Evolutionary conservation across 2,113 vertebrate genomes (phyloP), one percentile per base, ranked within the genome.

Genomic region (Atrichornis clamosus): DNA sequence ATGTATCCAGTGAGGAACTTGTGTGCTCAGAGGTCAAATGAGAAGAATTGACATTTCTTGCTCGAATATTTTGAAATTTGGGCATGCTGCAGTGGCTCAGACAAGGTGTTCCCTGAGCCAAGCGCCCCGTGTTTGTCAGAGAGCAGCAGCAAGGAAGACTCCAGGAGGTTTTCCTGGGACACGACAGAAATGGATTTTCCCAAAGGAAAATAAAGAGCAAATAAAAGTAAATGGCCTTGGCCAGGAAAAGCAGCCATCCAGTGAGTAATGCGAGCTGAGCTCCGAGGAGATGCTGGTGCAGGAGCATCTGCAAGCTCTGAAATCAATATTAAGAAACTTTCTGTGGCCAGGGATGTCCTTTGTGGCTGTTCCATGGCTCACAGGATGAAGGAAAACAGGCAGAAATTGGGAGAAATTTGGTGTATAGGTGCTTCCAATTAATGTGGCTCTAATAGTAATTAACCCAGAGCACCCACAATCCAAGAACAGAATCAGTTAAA

Each of bases 1-100:
- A 7, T 14, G 2, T 0, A 27, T 13, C 8, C 35, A n/a, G 15
- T 0, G 33, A 74, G 21, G 63, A 32, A 2, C 11, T 6, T 1
- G 3, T 3, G 28, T 1, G 13, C 24, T 5, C 18, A 7, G 26
- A n/a, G 9, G 22, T 8, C 42, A 52, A 24, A 33, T 0, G 3
- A 16, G 9, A 47, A 69, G 10, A 52, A 39, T 26, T 26, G 5
- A 13, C 15, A 3, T 17, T 27, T 62, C 27, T 8, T 32, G 15
- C 35, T 56, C 7, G 28, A 52, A 37, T n/a, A 28, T 52, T 26
- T 20, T 17, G 60, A n/a, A 33, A 23, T 67, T 15, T 17, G 50
- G 27, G 46, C 2, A 1, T 8, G n/a, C 16, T 8, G 23, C 22
- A 11, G 58, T 8, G 35, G 70, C 44, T 63, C 39, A 53, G 65